Conservation (phyloP, 2,797 vertebrate species). For the Lepilemur ruficaudatus region DNA sequence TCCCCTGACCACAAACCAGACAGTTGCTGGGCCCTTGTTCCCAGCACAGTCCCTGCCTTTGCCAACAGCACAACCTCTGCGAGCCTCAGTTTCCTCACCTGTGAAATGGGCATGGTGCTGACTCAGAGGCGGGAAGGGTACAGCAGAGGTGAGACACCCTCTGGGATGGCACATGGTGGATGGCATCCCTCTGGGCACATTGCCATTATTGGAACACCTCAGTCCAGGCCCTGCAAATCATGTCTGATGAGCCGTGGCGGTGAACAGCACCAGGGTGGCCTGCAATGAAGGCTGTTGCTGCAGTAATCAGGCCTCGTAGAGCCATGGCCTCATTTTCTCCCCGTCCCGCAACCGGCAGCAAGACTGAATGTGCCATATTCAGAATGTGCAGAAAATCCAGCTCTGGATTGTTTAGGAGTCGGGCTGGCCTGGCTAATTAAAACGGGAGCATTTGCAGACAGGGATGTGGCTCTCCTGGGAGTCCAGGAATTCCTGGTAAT, state of each 20-base stretch:
- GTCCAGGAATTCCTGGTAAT: background rate
- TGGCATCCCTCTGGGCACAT: background rate
- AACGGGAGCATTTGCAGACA: rapidly evolving
- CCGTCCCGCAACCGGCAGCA: background rate
- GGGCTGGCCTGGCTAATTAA: background rate
- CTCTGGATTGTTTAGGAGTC: background rate
- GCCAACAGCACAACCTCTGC: background rate
- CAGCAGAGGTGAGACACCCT: rapidly evolving
- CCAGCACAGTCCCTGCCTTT: background rate
- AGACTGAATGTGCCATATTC: background rate
- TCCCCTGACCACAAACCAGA: background rate
- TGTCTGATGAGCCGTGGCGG: background rate
- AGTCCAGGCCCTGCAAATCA: background rate
- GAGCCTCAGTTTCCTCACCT: background rate
- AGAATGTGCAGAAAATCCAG: background rate
- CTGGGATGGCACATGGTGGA: rapidly evolving
- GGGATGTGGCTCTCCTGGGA: background rate
- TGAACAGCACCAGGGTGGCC: background rate
- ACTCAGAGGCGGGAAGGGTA: background rate
- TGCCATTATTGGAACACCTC: background rate
- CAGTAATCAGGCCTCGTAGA: background rate
- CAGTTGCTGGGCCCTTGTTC: too few relatives aligned
- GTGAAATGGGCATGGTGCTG: background rate
- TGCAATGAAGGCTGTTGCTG: background rate
- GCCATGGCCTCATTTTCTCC: background rate